Percentiles rank a stretch among this genome's conserved stretches.
Conservation (phyloP, 2,797 vertebrate genomes). For the Emys orbicularis region DNA sequence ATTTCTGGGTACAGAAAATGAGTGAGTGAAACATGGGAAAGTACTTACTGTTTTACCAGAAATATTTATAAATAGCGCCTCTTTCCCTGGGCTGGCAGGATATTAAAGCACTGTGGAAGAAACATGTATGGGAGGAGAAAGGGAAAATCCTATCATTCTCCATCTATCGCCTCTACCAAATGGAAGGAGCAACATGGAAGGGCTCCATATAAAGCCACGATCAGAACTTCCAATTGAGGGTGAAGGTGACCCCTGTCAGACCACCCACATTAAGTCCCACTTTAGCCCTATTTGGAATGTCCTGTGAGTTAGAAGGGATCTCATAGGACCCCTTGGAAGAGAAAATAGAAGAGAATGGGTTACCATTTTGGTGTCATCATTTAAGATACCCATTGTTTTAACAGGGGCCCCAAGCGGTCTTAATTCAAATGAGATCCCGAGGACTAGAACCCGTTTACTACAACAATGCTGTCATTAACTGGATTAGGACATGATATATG, state of each 20-base stretch:
- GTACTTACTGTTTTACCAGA: constrained; percentile 78
- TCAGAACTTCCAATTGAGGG: constrained; percentile 3
- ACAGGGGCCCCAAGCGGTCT: background rate
- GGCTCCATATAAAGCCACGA: background rate
- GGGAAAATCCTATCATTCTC: constrained; percentile 28
- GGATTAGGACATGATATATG: background rate
- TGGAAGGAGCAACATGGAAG: background rate
- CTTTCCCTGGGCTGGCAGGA: constrained; percentile 65
- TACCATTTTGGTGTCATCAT: background rate
- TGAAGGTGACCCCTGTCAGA: background rate
- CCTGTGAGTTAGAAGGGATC: background rate
- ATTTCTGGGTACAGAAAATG: constrained; percentile 73
- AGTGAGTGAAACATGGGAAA: constrained; percentile 72
- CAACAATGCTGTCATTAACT: background rate
- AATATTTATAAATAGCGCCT: constrained; percentile 76
- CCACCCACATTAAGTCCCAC: background rate
- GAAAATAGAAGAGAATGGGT: background rate
- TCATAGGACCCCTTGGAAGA: background rate
- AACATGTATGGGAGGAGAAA: constrained; percentile 44
- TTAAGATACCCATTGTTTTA: background rate
- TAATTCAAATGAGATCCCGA: background rate
- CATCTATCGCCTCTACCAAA: constrained; percentile 1
- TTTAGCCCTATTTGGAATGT: background rate
- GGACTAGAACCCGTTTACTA: background rate
- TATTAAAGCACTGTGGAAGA: constrained; percentile 69